Evolutionary conservation across 2,113 vertebrate species (phyloP), one percentile per base, ranked within the genome.

Genomic region (Spermophilus dauricus): DNA sequence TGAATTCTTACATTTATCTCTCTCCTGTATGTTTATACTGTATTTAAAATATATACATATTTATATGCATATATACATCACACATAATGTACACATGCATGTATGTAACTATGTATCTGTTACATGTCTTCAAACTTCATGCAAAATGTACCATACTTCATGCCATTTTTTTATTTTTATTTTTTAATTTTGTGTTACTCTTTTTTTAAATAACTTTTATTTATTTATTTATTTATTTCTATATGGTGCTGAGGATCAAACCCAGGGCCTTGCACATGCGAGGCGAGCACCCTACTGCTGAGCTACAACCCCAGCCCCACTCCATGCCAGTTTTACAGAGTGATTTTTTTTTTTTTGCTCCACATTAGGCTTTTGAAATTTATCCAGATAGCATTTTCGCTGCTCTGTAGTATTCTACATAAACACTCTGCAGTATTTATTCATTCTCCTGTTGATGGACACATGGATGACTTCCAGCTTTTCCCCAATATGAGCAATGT

Each of bases 1-100:
- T 69, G 7, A 70, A 96, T 95, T 76, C 67, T 81, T 24, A 39
- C 45, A 76, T 7, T 80, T 83, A 51, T 70, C 91, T 70, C 91
- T 89, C 39, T 22, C 53, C 14, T 39, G 18, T 65, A 17, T 58
- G 26, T 58, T 89, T 39, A 77, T 32, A 45, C 8, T 86, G 0
- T 67, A 39, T 63, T 70, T 39, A 63, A 63, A 26, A 80, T n/a
- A 39, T 73, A 42, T 82, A 58, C 20, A 24, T 22, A 56, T 56
- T 45, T 91, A 28, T 72, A 20, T 78, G 24, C 34, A 3, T 65
- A 72, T 88, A 24, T 67, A 20, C 65, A 34, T 45, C 42, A 4
- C 24, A 72, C 28, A 53, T 87, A 45, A 67, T 14, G 28, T 58
- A 58, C 56, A 22, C 58, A 61, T 32, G 72, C 48, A 51, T 51